Base-by-base conservation (phyloP, 2,888 invertebrate species). In the Exocentrus adspersus region DNA sequence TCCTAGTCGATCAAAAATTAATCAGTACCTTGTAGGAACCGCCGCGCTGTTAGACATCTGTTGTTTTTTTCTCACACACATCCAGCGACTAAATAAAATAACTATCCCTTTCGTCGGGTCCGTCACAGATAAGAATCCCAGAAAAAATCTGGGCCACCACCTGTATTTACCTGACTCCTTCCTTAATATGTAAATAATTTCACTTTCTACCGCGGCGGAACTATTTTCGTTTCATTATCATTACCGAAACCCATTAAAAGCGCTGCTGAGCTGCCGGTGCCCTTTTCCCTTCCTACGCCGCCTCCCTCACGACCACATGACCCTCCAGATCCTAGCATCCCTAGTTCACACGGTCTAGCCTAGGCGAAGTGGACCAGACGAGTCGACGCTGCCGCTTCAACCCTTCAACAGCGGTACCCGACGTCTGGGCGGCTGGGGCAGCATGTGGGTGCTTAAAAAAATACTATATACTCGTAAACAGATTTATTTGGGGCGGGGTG, bases 111-210 rank as follows among this genome's bases (percentile, higher is more conserved):
- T 69, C 69, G 58, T 67, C 59, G 50, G 30, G n/a, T 45, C 62
- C 20, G 50, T 43, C 43, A 61, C 21, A 19, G 48, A 58, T 50
- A 46, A 46, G 12, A 56, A 28, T 30, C 14, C 21, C 48, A 28
- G 14, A 32, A 50, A 21, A 48, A 59, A 51, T 51, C 59, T 28
- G 56, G 72, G 71, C 73, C 69, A 68, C 75, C 77, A 78, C 78
- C 78, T 78, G 78, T 78, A 76, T 76, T 77, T 76, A 76, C 76
- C 77, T 76, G 77, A 68, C 74, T 74, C n/a, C n/a, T n/a, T n/a
- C n/a, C n/a, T 71, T 65, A 62, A 71, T 73, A 76, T 76, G 76
- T 76, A 73, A 77, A 76, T 76, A 78, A 77, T 78, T 78, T 78
- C 78, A 78, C 78, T 78, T 78, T 78, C 76, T 64, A 68, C 57